Evolutionary conservation across 1,140 invertebrate genomes (phyloP).

Genomic region (Cotesia typhae): DNA sequence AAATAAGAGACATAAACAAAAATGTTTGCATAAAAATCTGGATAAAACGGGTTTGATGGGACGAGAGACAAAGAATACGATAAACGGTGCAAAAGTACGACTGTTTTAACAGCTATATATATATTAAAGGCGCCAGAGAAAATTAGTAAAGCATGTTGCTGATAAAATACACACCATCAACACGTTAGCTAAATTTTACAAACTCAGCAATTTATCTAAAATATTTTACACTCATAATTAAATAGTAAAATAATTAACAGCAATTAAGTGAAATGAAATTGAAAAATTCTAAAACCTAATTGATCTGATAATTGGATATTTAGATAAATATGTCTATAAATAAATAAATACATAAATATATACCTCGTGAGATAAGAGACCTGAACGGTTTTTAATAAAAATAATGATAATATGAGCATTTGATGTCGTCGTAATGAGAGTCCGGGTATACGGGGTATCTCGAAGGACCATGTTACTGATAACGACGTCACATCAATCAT

Average conservation of each 20-base stretch:
- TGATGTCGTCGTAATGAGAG: slow-evolving; percentile 63
- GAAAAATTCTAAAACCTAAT: not conserved
- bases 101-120: not conserved
- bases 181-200: slow-evolving; percentile 23
- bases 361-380: slow-evolving; percentile 34
- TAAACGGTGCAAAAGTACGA: slow-evolving; percentile 28
- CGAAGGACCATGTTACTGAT: slow-evolving; percentile 59
- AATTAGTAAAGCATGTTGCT: slow-evolving; percentile 39
- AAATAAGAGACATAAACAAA: slow-evolving; percentile 18
- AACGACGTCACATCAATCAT: slow-evolving; percentile 64
- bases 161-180: slow-evolving; percentile 20
- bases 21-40: slow-evolving; percentile 3
- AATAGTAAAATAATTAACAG: not conserved
- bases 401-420: slow-evolving; percentile 66
- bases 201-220: not conserved
- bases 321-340: not conserved
- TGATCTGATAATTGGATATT: not conserved
- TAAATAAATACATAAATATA: slow-evolving; percentile 1
- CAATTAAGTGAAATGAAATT: not conserved
- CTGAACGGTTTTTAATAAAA: slow-evolving; percentile 61
- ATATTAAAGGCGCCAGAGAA: slow-evolving; percentile 32
- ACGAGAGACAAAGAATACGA: slow-evolving; percentile 28
- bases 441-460: slow-evolving; percentile 53
- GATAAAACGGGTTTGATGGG: slow-evolving; percentile 13
- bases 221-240: too few relatives aligned